Evolutionary conservation across 92 coral and sea anemone genomes (phyloP).

Genomic region (Phenganax subtilis): DNA sequence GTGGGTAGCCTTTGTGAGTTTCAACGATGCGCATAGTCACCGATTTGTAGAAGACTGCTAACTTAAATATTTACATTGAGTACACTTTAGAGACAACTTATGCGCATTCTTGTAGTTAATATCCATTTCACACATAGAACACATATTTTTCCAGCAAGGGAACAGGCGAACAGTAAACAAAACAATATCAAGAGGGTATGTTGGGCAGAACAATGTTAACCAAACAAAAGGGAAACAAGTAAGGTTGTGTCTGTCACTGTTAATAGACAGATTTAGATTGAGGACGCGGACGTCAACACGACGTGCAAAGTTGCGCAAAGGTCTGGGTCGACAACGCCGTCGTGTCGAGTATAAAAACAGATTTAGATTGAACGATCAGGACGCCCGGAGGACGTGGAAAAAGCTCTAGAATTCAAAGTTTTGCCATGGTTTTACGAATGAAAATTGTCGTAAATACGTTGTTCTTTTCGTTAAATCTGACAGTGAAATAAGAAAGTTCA

Average conservation of each 20-base stretch:
- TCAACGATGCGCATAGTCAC: neutral
- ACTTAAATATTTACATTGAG: too few relatives aligned
- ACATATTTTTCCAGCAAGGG: too few relatives aligned
- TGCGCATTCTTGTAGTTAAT: too few relatives aligned
- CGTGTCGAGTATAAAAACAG: constrained; percentile 1
- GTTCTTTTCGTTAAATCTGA: neutral
- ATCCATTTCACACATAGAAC: too few relatives aligned
- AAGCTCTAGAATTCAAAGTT: neutral
- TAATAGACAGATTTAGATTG: neutral
- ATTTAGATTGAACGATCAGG: neutral
- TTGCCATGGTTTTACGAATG: neutral
- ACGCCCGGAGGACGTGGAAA: neutral
- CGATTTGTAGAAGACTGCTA: too few relatives aligned
- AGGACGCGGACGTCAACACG: constrained; percentile 1
- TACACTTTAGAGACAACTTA: too few relatives aligned
- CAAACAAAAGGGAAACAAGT: too few relatives aligned
- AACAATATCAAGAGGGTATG: too few relatives aligned
- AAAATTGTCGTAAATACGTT: neutral
- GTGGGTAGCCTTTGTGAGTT: too few relatives aligned
- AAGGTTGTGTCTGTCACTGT: too few relatives aligned
- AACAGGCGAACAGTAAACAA: too few relatives aligned
- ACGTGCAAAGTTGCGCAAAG: neutral
- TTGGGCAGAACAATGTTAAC: too few relatives aligned
- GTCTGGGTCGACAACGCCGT: neutral
- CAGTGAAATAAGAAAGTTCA: neutral